Percentiles rank a stretch among this genome's conserved stretches.
Conservation (phyloP, 2,797 vertebrate species). For the Halcyon smyrnensis region DNA sequence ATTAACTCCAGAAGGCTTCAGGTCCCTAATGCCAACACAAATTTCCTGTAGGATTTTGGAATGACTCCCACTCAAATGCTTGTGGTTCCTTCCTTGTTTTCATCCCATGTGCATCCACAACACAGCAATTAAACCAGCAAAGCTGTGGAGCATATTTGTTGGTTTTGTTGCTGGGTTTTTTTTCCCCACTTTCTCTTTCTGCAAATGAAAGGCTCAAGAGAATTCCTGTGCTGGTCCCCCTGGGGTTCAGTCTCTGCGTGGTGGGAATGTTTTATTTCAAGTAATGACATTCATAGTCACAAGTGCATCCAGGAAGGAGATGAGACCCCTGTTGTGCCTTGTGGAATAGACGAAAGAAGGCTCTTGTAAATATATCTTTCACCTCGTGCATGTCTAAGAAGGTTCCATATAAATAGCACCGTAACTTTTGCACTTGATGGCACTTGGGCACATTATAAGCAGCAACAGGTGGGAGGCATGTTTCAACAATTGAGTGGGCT, state of each 20-base stretch:
- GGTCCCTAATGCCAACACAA: background rate
- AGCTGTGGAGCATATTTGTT: background rate
- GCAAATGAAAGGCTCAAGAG: background rate
- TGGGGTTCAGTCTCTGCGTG: background rate
- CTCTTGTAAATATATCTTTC: conserved; percentile 50
- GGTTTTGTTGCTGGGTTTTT: background rate
- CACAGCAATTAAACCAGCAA: background rate
- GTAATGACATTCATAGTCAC: background rate
- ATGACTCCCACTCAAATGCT: background rate
- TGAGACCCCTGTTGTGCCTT: background rate
- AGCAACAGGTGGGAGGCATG: conserved; percentile 72
- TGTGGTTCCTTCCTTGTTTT: background rate
- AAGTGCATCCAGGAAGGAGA: conserved; percentile 2
- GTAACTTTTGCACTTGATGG: conserved; percentile 51
- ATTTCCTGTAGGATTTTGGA: conserved; percentile 36
- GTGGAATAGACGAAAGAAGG: conserved; percentile 29
- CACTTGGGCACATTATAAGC: conserved; percentile 59
- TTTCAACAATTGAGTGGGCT: conserved; percentile 46
- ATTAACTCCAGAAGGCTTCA: background rate
- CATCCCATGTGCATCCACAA: background rate
- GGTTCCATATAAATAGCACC: conserved; percentile 60
- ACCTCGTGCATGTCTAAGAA: conserved; percentile 41
- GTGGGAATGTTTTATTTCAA: background rate
- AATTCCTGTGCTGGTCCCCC: background rate
- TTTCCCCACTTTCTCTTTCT: background rate